Percentiles rank a stretch among this genome's conserved stretches.
phyloP scores from a whole-genome alignment of 1,140 invertebrate genomes.

The Zaprionus kolodkinae region DNA sequence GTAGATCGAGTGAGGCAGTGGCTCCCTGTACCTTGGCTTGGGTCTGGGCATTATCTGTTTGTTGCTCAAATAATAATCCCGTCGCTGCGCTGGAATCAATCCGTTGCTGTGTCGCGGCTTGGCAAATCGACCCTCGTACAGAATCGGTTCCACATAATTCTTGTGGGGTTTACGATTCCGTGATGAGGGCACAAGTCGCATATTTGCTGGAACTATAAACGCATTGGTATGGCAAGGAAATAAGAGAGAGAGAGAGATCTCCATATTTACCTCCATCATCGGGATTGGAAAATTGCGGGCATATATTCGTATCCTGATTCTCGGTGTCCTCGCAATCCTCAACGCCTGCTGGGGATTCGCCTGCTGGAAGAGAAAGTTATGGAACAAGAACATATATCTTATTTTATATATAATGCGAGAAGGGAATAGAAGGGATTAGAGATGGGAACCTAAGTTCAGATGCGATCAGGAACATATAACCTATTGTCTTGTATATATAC shows the following conservation, averaged over 20 bases:
- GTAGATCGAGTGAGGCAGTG: conserved; percentile 62
- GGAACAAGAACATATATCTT: background rate
- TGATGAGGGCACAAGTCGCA: background rate
- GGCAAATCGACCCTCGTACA: conserved; percentile 62
- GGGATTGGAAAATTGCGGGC: conserved; percentile 55
- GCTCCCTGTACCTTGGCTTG: conserved; percentile 52
- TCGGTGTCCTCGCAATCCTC: conserved; percentile 45
- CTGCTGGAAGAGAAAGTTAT: background rate
- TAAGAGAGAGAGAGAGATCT: background rate
- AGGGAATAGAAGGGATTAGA: no score
- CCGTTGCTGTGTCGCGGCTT: conserved; percentile 51
- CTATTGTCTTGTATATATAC: background rate
- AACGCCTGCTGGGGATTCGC: background rate
- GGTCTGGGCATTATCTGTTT: conserved; percentile 65
- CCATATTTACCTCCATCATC: conserved; percentile 31
- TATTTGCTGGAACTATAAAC: conserved; percentile 7
- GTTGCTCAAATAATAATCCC: conserved; percentile 63
- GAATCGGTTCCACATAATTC: conserved; percentile 70
- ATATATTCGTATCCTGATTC: conserved; percentile 60
- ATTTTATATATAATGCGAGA: background rate
- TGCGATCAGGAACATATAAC: background rate
- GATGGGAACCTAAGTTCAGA: no score
- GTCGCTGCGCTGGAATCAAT: conserved; percentile 15
- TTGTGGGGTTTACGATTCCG: conserved; percentile 59
- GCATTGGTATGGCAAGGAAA: background rate